A percentile compares a stretch with the other conserved stretches of the same genome.
Evolutionary conservation across 2,888 invertebrate species (phyloP).

Genomic region (Polymixis flavicincta): DNA sequence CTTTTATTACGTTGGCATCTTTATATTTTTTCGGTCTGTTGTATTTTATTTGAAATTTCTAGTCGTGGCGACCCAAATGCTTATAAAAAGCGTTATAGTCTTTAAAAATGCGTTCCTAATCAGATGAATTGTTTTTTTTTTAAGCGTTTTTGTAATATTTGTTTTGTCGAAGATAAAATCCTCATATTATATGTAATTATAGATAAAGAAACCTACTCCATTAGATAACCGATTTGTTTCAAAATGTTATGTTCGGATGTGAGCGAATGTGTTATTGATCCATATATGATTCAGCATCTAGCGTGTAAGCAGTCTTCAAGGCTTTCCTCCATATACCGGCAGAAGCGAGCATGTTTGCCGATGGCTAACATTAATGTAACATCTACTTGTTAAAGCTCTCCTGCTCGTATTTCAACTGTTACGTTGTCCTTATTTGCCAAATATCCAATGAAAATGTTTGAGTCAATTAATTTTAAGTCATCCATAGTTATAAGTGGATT

Average conservation of each 20-base stretch:
- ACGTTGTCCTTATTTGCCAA: slow-evolving; percentile 79
- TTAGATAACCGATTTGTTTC: slow-evolving; percentile 78
- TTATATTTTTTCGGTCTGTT: slow-evolving; percentile 75
- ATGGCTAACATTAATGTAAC: slow-evolving; percentile 17
- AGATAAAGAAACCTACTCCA: slow-evolving; percentile 75
- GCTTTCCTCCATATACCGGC: slow-evolving; percentile 56
- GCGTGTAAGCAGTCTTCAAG: slow-evolving; percentile 76
- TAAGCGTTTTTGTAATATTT: slow-evolving; percentile 73
- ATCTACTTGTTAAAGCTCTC: slow-evolving; percentile 19
- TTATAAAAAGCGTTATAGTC: slow-evolving; percentile 80
- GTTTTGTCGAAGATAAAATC: slow-evolving; percentile 71
- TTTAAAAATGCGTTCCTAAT: slow-evolving; percentile 84
- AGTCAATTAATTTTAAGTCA: slow-evolving; percentile 91
- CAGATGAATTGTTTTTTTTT: slow-evolving; percentile 71
- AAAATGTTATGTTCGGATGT: slow-evolving; percentile 78
- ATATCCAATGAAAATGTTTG: slow-evolving; percentile 78
- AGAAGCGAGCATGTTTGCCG: slow-evolving; percentile 35
- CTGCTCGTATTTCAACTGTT: slow-evolving; percentile 54
- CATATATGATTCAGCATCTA: slow-evolving; percentile 82
- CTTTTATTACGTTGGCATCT: slow-evolving; percentile 78
- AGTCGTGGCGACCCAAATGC: slow-evolving; percentile 87
- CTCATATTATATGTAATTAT: slow-evolving; percentile 82
- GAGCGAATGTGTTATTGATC: slow-evolving; percentile 85
- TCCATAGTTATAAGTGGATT: slow-evolving; percentile 85
- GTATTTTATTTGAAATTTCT: slow-evolving; percentile 82